Evolutionary conservation across 2,113 vertebrate genomes (phyloP).

Genomic region (Burhinus oedicnemus): DNA sequence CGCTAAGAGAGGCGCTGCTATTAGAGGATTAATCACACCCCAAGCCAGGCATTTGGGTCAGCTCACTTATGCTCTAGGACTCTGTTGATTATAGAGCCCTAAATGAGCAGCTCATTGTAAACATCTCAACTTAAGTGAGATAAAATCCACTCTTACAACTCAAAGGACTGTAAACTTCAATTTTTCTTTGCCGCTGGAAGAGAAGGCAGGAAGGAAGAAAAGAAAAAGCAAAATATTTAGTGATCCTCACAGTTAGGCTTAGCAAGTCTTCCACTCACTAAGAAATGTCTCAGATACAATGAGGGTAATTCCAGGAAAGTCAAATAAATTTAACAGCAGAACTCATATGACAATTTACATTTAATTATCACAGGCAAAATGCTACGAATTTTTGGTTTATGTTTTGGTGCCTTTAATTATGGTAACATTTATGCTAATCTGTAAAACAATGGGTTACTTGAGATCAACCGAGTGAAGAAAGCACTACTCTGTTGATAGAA

Average conservation of each 20-base stretch:
- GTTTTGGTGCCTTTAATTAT: slow-evolving; percentile 17
- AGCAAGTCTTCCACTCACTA: not conserved
- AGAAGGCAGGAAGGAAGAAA: not conserved
- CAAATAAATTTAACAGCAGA: slow-evolving; percentile 7
- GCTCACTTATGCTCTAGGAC: not conserved
- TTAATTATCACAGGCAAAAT: not conserved
- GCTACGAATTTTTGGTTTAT: not conserved
- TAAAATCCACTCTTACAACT: not conserved
- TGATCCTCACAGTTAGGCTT: not conserved
- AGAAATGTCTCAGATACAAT: not conserved
- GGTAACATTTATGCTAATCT: slow-evolving; percentile 22
- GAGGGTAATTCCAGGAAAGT: not conserved
- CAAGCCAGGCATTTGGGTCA: not conserved
- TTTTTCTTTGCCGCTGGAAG: not conserved
- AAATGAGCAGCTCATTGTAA: not conserved
- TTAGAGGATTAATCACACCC: not conserved
- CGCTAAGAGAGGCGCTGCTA: not conserved
- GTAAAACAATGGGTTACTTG: slow-evolving; percentile 42
- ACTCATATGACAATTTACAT: not conserved
- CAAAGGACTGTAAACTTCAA: not conserved
- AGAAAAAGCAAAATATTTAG: not conserved
- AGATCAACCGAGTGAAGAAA: not conserved
- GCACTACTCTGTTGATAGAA: slow-evolving; percentile 13
- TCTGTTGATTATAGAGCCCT: not conserved
- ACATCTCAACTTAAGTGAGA: not conserved